Base-by-base conservation (phyloP, 1,140 invertebrate species). In the Venturia canescens region DNA sequence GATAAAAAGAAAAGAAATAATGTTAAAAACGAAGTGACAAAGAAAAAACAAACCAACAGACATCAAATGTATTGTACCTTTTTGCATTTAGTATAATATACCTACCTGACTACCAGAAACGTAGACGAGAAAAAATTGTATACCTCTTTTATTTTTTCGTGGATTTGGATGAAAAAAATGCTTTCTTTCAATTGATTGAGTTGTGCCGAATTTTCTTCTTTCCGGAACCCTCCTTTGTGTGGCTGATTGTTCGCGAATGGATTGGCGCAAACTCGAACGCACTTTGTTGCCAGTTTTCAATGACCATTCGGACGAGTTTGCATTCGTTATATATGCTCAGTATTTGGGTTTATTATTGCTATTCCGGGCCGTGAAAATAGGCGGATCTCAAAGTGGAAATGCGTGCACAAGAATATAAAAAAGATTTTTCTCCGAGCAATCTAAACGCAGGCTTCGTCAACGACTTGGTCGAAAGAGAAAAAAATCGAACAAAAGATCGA, bases 51-150 rank as follows among this genome's bases (percentile, higher is more conserved):
- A 79, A 84, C 29, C 50, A 85, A 87, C 78, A 84, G 87, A 87
- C 83, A 85, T 88, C 83, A 87, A 87, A 87, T 89, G 86, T 89
- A 89, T 88, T 90, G 88, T 89, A 90, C 88, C 84, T 89, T 89
- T 90, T 90, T 90, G 86, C 89, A 89, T 90, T 90, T 89, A 90
- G 87, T 89, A 90, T 87, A 89, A 89, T 89, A 89, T 90, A 90
- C 87, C 87, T 89, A 86, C 84, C 87, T 87, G 89, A 88, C 83
- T 89, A 88, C 84, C 86, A 85, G 23, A 78, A 44, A 38, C 38
- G 38, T 44, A 21, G 7, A 23, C 13, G 13, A 27, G 9, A 71
- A 70, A 27, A 31, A 44, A 38, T 44, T 78, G 23, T 66, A 23
- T 27, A 66, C 23, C 60, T 29, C 23, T 66, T 66, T 66, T 60